phyloP scores from a whole-genome alignment of 2,888 invertebrate species.

The Synanthedon tipuliformis region DNA sequence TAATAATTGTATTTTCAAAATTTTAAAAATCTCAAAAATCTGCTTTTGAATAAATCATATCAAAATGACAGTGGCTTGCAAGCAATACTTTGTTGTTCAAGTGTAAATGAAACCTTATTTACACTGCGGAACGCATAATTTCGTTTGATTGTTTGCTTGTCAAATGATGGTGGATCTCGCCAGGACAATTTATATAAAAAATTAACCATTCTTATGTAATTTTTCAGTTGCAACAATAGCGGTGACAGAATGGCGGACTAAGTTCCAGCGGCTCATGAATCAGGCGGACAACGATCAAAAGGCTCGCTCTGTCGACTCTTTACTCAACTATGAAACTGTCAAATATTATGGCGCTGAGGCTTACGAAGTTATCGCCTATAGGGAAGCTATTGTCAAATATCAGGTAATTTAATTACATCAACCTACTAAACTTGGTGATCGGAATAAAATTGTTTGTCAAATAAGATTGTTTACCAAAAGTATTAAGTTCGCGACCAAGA shows the following conservation, averaged over 20 bases:
- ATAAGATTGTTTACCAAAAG: no score
- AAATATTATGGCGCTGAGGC: slow-evolving; percentile 97
- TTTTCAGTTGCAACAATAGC: slow-evolving; percentile 82
- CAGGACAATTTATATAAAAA: no score
- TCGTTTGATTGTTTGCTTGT: not conserved
- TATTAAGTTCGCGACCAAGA: no score
- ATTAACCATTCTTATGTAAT: no score
- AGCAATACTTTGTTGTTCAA: not conserved
- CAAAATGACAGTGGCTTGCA: no score
- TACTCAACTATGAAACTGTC: slow-evolving; percentile 98
- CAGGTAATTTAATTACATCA: slow-evolving; percentile 72
- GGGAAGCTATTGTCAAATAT: slow-evolving; percentile 84
- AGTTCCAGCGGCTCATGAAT: slow-evolving; percentile 95
- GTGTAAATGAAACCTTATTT: not conserved
- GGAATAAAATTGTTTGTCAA: no score
- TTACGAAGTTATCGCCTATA: slow-evolving; percentile 90
- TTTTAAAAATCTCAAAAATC: no score
- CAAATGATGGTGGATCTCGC: slow-evolving; percentile 1
- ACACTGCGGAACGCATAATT: no score
- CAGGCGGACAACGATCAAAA: slow-evolving; percentile 92
- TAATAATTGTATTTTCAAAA: no score
- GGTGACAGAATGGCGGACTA: slow-evolving; percentile 98
- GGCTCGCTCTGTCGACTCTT: slow-evolving; percentile 93
- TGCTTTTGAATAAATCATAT: no score
- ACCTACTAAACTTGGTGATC: no score